Conservation (phyloP, 2,797 vertebrate species). For the Alectoris magna region DNA sequence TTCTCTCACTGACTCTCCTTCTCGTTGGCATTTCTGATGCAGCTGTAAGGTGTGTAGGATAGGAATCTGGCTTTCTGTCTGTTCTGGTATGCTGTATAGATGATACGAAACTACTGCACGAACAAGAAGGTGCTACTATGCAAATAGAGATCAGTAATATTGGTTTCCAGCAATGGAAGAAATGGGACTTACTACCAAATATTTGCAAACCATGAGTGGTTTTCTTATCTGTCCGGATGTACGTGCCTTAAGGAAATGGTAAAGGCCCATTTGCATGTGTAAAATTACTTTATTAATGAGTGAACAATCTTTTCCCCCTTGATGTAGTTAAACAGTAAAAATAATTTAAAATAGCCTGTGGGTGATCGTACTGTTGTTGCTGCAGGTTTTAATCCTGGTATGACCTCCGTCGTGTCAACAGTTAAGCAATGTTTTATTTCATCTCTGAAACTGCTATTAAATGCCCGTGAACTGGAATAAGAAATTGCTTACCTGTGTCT, state of each 20-base stretch:
- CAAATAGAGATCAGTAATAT: not conserved
- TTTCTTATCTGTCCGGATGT: not conserved
- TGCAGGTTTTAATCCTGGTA: not conserved
- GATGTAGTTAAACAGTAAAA: not conserved
- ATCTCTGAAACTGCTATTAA: not conserved
- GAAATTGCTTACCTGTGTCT: constrained; percentile 18
- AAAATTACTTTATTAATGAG: not conserved
- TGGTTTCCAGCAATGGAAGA: not conserved
- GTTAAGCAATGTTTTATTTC: constrained; percentile 12
- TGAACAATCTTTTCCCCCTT: rapidly evolving
- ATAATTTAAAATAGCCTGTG: not conserved
- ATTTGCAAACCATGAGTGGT: not conserved
- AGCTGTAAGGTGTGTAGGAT: not conserved
- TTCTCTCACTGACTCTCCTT: not conserved
- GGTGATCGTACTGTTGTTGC: not conserved
- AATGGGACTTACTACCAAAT: not conserved
- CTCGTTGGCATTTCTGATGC: not conserved
- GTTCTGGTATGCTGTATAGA: not conserved
- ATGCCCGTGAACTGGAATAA: constrained; percentile 33
- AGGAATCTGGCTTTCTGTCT: not conserved
- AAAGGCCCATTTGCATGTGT: not conserved
- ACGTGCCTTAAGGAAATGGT: not conserved
- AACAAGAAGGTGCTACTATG: not conserved
- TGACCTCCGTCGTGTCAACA: not conserved
- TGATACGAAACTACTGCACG: not conserved